phyloP scores from a whole-genome alignment of 2,797 vertebrate genomes.

The Sphaeramia orbicularis region DNA sequence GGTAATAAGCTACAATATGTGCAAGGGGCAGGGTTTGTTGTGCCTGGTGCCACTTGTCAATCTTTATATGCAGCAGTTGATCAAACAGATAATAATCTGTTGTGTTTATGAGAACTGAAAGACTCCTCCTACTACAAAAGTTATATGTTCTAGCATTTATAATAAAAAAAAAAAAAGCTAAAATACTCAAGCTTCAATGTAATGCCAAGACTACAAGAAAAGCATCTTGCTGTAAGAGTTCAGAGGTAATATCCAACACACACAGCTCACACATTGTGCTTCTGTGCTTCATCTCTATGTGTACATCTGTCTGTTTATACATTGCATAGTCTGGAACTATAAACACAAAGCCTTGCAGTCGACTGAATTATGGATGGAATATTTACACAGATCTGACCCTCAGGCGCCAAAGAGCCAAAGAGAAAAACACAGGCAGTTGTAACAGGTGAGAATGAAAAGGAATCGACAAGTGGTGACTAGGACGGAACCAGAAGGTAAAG shows the following conservation, averaged over 20 bases:
- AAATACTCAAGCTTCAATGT: not conserved
- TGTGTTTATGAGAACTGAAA: no score
- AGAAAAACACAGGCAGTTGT: slow-evolving; percentile 23
- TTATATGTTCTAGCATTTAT: no score
- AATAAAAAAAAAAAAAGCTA: no score
- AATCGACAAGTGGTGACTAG: slow-evolving; percentile 24
- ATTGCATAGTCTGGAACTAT: slow-evolving; percentile 28
- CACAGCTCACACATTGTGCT: not conserved
- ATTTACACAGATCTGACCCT: slow-evolving; percentile 63
- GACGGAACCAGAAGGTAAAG: slow-evolving; percentile 22
- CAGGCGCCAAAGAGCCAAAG: slow-evolving; percentile 31
- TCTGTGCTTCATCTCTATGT: slow-evolving; percentile 28
- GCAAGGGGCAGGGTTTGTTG: no score
- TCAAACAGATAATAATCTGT: no score
- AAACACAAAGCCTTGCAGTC: slow-evolving; percentile 54
- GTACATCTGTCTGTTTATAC: slow-evolving; percentile 38
- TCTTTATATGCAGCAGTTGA: no score
- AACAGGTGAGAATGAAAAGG: slow-evolving; percentile 14
- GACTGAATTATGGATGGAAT: slow-evolving; percentile 71
- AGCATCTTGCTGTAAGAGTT: not conserved
- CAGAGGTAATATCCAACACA: not conserved
- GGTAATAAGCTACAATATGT: no score
- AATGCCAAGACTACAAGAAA: not conserved
- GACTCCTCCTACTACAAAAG: no score
- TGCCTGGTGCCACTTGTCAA: no score